Conservation (phyloP, 1,140 invertebrate genomes). For the Arion vulgaris region DNA sequence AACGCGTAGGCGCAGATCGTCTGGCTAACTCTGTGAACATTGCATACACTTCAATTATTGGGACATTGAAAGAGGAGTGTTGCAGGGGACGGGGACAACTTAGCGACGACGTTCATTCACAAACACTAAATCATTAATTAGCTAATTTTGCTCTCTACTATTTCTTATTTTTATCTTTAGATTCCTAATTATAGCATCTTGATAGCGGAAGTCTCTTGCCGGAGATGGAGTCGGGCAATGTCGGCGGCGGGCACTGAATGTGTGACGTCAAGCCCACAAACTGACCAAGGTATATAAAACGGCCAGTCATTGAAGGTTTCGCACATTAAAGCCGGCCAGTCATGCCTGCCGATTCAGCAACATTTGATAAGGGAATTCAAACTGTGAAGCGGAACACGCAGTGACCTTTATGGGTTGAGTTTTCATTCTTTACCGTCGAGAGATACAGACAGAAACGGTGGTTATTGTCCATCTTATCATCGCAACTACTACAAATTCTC, state of each 20-base stretch:
- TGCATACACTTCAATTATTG: no score
- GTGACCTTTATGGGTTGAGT: no score
- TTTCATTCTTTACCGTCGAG: no score
- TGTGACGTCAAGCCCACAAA: background rate
- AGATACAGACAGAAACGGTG: no score
- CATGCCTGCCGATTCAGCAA: background rate
- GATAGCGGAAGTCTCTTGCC: background rate
- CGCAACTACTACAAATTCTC: no score
- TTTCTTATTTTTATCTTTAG: background rate
- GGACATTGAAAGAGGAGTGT: background rate
- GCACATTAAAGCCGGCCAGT: background rate
- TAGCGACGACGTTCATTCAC: background rate
- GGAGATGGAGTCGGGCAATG: background rate
- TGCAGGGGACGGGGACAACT: background rate
- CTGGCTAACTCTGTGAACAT: no score
- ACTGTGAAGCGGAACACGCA: no score
- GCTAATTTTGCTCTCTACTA: background rate
- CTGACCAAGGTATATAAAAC: slow-evolving; percentile 2
- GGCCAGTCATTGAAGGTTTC: background rate
- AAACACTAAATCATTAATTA: slow-evolving; percentile 6
- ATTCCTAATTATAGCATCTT: background rate
- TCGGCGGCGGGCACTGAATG: background rate
- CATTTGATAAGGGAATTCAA: no score
- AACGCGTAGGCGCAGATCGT: background rate
- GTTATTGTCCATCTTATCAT: no score